Conservation (phyloP, 2,113 vertebrate species). For the Microtus montanus region DNA sequence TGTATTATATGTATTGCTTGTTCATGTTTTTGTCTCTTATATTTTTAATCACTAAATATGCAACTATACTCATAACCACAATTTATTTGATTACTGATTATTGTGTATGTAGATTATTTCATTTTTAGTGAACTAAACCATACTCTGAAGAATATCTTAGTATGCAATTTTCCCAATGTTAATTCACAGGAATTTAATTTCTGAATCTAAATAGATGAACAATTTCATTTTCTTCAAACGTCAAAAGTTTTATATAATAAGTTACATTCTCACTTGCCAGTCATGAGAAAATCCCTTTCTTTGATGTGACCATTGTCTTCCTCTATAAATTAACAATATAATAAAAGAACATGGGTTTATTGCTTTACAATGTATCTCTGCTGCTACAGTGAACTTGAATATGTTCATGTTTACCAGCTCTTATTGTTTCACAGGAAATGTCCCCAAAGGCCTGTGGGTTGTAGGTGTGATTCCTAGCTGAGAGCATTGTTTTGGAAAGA, state of each 20-base stretch:
- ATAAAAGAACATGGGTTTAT: background rate
- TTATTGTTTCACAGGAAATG: background rate
- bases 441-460: background rate
- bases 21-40: background rate
- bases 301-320: background rate
- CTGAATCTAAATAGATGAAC: background rate
- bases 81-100: background rate
- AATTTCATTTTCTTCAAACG: background rate
- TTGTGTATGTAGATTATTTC: background rate
- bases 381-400: background rate
- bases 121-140: background rate
- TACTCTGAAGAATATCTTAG: background rate
- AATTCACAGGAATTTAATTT: constrained; percentile 21
- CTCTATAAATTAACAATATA: background rate
- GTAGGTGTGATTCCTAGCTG: background rate
- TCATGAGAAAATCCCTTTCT: background rate
- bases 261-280: background rate
- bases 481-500: background rate
- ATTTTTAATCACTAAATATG: background rate
- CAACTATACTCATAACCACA: background rate
- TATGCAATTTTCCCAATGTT: background rate
- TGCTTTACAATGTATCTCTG: background rate
- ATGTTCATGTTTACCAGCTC: background rate
- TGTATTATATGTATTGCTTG: background rate
- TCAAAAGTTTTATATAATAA: background rate